Percentiles rank a stretch among this genome's conserved stretches.
Evolutionary conservation across 1,140 invertebrate species (phyloP).

Genomic region (Musca domestica): DNA sequence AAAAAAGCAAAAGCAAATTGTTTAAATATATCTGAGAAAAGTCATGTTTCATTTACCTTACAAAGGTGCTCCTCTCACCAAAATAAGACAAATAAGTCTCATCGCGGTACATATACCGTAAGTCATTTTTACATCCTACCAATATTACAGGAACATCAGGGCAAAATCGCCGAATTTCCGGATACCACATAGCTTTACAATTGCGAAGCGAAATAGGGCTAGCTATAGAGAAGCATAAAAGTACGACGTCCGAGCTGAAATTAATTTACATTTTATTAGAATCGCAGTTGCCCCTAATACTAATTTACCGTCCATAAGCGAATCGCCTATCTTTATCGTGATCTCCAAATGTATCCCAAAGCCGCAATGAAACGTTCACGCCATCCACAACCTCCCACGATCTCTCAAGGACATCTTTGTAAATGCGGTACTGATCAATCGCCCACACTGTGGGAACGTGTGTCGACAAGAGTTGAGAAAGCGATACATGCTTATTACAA

Average conservation of each 20-base stretch:
- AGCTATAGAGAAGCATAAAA: conserved; percentile 92
- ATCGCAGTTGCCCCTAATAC: no score
- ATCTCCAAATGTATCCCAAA: conserved; percentile 97
- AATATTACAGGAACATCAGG: conserved; percentile 92
- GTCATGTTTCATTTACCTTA: conserved; percentile 62
- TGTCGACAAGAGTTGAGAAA: conserved; percentile 87
- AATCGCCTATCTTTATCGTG: conserved; percentile 95
- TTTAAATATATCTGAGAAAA: background rate
- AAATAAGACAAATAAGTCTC: conserved; percentile 88
- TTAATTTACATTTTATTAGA: no score
- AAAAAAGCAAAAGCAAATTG: conserved; percentile 65
- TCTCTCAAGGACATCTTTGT: conserved; percentile 89
- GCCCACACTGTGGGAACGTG: conserved; percentile 97
- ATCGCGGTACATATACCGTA: conserved; percentile 93
- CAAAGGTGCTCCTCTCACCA: conserved; percentile 85
- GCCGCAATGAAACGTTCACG: conserved; percentile 85
- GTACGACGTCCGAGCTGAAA: conserved; percentile 75
- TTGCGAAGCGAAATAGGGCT: conserved; percentile 92
- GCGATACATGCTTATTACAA: conserved; percentile 90
- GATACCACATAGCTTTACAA: conserved; percentile 95
- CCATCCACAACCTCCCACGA: conserved; percentile 94
- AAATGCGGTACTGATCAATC: conserved; percentile 94
- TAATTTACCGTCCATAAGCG: conserved; percentile 81
- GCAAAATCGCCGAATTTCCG: conserved; percentile 88
- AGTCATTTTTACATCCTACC: conserved; percentile 92